Conservation (phyloP, 2,113 vertebrate genomes). For the Centropristis striata region DNA sequence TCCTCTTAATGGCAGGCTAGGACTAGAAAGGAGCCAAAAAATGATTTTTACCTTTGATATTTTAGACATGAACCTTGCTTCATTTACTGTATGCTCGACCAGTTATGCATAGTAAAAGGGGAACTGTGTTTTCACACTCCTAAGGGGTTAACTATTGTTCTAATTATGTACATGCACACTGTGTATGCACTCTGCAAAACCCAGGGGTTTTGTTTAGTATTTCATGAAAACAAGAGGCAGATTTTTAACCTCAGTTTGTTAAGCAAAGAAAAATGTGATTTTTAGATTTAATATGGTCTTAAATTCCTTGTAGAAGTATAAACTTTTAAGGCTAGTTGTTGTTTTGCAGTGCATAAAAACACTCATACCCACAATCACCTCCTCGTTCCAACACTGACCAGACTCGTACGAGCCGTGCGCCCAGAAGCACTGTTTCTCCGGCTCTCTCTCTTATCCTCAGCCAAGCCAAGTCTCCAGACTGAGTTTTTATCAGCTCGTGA, state of each 20-base stretch:
- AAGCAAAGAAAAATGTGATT: slow-evolving; percentile 29
- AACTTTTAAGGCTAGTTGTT: slow-evolving; percentile 18
- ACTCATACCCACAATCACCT: slow-evolving; percentile 9
- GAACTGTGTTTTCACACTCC: background rate
- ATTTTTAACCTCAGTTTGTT: slow-evolving; percentile 12
- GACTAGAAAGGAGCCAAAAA: background rate
- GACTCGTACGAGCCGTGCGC: slow-evolving; percentile 32
- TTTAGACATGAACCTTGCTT: slow-evolving; percentile 3
- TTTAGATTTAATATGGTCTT: slow-evolving; percentile 31
- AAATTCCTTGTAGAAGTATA: slow-evolving; percentile 44
- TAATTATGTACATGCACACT: background rate
- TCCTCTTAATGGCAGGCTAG: background rate
- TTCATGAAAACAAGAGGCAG: slow-evolving; percentile 12
- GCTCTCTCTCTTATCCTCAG: slow-evolving; percentile 58
- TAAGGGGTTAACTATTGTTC: background rate
- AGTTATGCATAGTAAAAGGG: slow-evolving; percentile 6
- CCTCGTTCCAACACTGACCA: slow-evolving; percentile 26
- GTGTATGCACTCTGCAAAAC: background rate
- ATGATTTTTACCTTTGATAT: slow-evolving; percentile 1
- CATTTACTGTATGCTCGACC: background rate
- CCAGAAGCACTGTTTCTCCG: slow-evolving; percentile 25
- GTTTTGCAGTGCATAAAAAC: slow-evolving; percentile 13
- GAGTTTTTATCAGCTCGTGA: slow-evolving; percentile 71
- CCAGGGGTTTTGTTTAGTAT: background rate
- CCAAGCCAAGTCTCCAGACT: slow-evolving; percentile 60